A percentile compares a stretch with the other conserved stretches of the same genome.
Conservation (phyloP, 1,140 invertebrate genomes). For the Gonatopus flavifemur region DNA sequence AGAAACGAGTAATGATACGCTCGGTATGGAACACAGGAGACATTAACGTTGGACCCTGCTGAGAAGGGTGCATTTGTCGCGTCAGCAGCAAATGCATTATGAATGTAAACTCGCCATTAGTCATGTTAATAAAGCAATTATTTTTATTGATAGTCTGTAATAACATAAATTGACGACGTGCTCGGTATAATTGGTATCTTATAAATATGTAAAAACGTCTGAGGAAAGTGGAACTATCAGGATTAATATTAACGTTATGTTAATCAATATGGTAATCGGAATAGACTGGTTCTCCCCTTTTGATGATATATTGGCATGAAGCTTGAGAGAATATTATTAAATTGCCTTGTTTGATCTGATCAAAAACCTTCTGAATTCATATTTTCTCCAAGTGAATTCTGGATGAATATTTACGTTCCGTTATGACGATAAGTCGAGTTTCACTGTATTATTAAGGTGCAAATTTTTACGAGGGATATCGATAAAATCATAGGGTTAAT, state of each 20-base stretch:
- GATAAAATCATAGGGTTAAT: too few relatives aligned
- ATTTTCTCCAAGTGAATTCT: too few relatives aligned
- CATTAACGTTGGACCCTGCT: constrained; percentile 13
- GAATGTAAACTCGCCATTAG: constrained; percentile 34
- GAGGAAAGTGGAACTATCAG: background rate
- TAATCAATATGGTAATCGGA: constrained; percentile 31
- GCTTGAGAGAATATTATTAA: too few relatives aligned
- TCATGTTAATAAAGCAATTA: constrained; percentile 45
- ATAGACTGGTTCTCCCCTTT: too few relatives aligned
- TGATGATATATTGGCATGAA: too few relatives aligned
- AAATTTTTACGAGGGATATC: too few relatives aligned
- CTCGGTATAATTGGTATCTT: constrained; percentile 34
- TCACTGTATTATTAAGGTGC: too few relatives aligned
- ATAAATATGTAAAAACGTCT: constrained; percentile 41
- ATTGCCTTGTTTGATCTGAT: too few relatives aligned
- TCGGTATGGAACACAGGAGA: constrained; percentile 3
- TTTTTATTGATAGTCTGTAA: constrained; percentile 41
- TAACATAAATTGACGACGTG: constrained; percentile 37
- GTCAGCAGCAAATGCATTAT: constrained; percentile 28
- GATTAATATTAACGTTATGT: constrained; percentile 33
- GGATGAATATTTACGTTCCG: too few relatives aligned
- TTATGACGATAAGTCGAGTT: too few relatives aligned
- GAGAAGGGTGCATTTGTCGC: constrained; percentile 10
- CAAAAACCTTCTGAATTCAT: too few relatives aligned
- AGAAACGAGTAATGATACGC: background rate